Evolutionary conservation across 2,888 invertebrate species (phyloP), one percentile per base, ranked within the genome.

Genomic region (Phaedon cochleariae): DNA sequence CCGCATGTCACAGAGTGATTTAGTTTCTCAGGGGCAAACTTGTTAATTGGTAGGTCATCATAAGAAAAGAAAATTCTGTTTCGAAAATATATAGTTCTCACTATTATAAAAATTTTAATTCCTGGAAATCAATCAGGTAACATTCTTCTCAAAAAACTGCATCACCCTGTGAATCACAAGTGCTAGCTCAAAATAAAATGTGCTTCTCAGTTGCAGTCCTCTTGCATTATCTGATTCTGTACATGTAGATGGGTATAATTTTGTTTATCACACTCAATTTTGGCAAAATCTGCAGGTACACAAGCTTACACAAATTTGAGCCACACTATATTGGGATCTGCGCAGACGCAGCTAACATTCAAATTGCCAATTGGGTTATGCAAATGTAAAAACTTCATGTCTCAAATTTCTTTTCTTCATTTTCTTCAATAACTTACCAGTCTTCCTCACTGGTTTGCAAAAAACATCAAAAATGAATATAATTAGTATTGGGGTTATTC

Each of bases 401-500:
- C 12, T 48, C 12, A 4, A 10, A n/a, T 17, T 15, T 17, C 17
- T 1, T 20, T 18, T 2, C n/a, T 48, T 20, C 21, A 20, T 48
- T 21, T 21, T 48, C 48, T 48, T 37, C 37, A 37, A 59, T 59
- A 53, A 64, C 64, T 64, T 64, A 64, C 64, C 64, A 64, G 59
- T 64, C 59, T 59, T 64, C 68, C n/a, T 69, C 64, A 66, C 68
- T 69, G 65, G 68, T 66, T 63, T 62, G 61, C 61, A 29, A 65
- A 62, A 69, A 66, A 64, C 59, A 60, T 61, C 55, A 59, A 34
- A 15, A 55, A 37, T 20, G 5, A 34, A 18, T 17, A 9, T 48
- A 29, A 20, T 41, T 15, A 41, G 41, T 41, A 15, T 1, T 2
- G 4, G 41, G n/a, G 41, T 41, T 41, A 41, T 41, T 41, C 3